phyloP scores from a whole-genome alignment of 2,888 invertebrate species.

The Ecdyonurus torrentis region DNA sequence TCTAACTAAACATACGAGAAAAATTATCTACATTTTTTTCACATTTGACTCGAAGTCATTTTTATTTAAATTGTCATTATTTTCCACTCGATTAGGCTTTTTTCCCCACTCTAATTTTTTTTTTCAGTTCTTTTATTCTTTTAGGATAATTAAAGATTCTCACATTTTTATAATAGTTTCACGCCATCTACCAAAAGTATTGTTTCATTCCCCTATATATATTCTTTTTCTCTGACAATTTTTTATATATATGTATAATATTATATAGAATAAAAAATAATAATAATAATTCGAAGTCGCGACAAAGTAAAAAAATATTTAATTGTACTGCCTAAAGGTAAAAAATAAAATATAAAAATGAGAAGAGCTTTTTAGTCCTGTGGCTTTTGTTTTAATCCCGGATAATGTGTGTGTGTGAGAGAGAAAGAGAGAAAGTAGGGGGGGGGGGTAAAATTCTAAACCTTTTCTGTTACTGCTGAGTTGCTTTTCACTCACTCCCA shows the following conservation, averaged over 20 bases:
- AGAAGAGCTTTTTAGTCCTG: background rate
- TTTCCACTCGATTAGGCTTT: background rate
- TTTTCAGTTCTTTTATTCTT: background rate
- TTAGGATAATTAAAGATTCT: background rate
- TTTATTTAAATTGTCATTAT: background rate
- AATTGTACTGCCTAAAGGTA: background rate
- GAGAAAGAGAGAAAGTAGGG: too few species aligned
- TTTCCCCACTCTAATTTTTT: background rate
- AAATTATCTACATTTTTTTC: too few species aligned
- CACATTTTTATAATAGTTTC: background rate
- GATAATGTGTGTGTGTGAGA: background rate
- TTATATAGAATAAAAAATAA: background rate
- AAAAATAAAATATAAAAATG: too few species aligned
- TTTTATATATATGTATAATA: background rate
- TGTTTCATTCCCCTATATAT: background rate
- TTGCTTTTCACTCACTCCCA: background rate
- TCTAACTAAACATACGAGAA: too few species aligned
- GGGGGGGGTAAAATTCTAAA: background rate
- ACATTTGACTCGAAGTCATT: background rate
- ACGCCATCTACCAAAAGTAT: background rate
- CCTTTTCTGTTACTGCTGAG: background rate
- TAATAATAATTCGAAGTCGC: background rate
- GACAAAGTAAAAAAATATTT: slow-evolving; percentile 1
- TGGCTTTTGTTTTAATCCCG: background rate
- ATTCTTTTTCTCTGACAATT: background rate